Conservation (phyloP, 2,797 vertebrate genomes). For the Urosaurus nigricauda region DNA sequence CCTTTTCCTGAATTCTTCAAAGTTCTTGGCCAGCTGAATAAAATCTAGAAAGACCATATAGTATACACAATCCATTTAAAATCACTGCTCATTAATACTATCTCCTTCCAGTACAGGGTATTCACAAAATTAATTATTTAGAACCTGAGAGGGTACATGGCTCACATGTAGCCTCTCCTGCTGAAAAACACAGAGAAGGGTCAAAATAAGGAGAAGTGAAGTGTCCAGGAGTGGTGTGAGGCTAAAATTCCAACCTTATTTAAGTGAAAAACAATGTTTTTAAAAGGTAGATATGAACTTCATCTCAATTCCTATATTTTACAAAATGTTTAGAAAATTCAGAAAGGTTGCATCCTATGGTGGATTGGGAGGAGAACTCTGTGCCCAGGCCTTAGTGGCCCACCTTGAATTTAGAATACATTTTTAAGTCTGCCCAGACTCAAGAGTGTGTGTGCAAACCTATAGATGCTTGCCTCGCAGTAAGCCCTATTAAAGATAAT, state of each 20-base stretch:
- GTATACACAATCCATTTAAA: neutral
- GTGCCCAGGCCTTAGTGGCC: too few relatives aligned
- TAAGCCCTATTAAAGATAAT: neutral
- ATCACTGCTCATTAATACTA: neutral
- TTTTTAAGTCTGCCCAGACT: neutral
- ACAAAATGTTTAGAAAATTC: neutral
- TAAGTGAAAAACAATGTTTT: neutral
- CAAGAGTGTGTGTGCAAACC: neutral
- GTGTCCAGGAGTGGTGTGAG: neutral
- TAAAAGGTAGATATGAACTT: neutral
- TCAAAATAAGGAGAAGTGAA: neutral
- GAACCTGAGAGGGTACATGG: neutral
- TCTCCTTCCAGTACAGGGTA: slow-evolving; percentile 11
- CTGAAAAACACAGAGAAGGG: neutral
- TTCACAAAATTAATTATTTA: slow-evolving; percentile 25
- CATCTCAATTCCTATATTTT: neutral
- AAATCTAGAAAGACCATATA: slow-evolving; percentile 83
- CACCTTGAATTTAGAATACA: slow-evolving; percentile 6
- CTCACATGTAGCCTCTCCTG: neutral
- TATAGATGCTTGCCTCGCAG: neutral
- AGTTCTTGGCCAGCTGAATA: slow-evolving; percentile 91
- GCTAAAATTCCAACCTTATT: neutral
- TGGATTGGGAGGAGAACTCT: neutral
- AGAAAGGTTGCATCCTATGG: neutral
- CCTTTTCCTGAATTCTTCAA: slow-evolving; percentile 90